Evolutionary conservation across 2,888 invertebrate species (phyloP).

Genomic region (Gari tellinella): DNA sequence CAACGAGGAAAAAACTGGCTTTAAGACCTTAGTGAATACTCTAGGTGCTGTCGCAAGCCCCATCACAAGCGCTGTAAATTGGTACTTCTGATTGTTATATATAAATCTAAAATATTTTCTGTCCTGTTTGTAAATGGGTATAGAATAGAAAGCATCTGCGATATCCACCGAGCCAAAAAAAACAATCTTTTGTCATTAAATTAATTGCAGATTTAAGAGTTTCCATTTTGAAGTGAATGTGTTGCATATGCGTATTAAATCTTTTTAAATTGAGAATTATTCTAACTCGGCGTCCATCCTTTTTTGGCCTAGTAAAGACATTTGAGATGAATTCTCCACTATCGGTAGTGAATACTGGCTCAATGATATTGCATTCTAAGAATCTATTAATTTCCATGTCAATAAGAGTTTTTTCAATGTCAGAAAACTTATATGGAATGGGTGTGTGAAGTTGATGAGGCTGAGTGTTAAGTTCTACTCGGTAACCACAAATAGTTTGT

Average conservation of each 20-base stretch:
- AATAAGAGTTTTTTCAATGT: no score
- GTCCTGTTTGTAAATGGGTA: slow-evolving; percentile 15
- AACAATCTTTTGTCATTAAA: no score
- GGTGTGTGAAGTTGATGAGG: slow-evolving; percentile 19
- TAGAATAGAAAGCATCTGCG: slow-evolving; percentile 27
- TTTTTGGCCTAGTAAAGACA: no score
- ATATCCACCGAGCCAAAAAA: no score
- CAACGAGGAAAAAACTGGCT: slow-evolving; percentile 34
- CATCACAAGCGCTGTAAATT: slow-evolving; percentile 29
- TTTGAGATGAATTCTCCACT: no score
- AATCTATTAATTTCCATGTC: no score
- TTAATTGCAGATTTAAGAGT: no score
- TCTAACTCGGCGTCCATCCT: background rate
- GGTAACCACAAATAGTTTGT: no score
- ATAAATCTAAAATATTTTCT: slow-evolving; percentile 35
- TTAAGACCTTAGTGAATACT: slow-evolving; percentile 28
- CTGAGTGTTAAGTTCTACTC: background rate
- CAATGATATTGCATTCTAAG: no score
- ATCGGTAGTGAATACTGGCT: no score
- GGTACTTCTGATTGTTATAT: slow-evolving; percentile 24
- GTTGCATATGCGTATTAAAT: background rate
- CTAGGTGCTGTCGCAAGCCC: slow-evolving; percentile 19
- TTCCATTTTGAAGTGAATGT: no score
- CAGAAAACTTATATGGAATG: background rate
- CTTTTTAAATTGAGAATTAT: no score